Percentiles rank a stretch among this genome's conserved stretches.
Evolutionary conservation across 35 echinoderm and acorn worm species (phyloP).

Genomic region (Stichopus chloronotus): DNA sequence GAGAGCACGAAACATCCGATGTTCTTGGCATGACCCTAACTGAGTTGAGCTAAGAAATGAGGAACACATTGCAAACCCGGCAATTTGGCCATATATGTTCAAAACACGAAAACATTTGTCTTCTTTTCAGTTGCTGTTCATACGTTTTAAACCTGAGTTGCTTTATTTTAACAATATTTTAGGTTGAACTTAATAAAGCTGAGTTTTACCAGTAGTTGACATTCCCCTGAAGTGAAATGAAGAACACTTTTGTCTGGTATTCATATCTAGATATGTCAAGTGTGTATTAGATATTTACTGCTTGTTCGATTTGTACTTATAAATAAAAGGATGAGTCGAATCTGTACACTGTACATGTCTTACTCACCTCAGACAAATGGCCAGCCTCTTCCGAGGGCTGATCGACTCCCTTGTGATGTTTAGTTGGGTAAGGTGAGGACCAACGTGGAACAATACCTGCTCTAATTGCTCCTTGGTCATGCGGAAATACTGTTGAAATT

Average conservation of each 20-base stretch:
- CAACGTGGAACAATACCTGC: background rate
- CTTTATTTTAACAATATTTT: background rate
- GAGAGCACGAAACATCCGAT: background rate
- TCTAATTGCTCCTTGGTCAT: background rate
- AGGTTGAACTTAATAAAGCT: slow-evolving; percentile 4
- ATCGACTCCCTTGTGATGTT: background rate
- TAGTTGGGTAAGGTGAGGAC: background rate
- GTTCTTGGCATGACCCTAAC: background rate
- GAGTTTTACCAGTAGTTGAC: background rate
- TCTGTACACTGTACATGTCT: no score
- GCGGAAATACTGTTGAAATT: background rate
- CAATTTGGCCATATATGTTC: slow-evolving; percentile 3
- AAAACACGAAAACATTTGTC: background rate
- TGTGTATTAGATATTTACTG: slow-evolving; percentile 5
- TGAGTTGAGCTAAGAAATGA: slow-evolving; percentile 15
- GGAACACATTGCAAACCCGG: background rate
- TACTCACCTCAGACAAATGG: no score
- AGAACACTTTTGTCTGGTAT: background rate
- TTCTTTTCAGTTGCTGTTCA: background rate
- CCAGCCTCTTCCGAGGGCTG: no score
- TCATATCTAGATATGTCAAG: background rate
- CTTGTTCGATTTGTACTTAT: background rate
- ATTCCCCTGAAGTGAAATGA: background rate
- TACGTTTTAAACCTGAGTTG: background rate
- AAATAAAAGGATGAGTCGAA: no score